Evolutionary conservation across 2,888 invertebrate genomes (phyloP).

Genomic region (Megalurothrips usitatus): DNA sequence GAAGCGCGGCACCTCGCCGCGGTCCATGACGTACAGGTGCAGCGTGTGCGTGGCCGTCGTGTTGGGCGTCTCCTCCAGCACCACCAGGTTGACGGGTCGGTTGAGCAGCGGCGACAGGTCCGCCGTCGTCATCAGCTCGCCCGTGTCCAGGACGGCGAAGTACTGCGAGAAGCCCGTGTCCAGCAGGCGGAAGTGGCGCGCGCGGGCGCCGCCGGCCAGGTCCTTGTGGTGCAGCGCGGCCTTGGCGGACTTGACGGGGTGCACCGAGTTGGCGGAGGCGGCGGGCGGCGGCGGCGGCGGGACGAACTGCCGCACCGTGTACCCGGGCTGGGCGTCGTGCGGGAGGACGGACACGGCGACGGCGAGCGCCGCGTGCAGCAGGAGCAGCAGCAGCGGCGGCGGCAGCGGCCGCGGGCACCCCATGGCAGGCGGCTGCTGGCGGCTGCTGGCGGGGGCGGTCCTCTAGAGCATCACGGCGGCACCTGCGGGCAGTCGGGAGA

Average conservation of each 20-base stretch:
- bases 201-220: neutral
- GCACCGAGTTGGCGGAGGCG: slow-evolving; percentile 51
- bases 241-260: slow-evolving; percentile 46
- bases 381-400: neutral
- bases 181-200: slow-evolving; percentile 56
- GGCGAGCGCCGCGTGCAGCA: neutral
- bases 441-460: neutral
- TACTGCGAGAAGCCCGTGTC: slow-evolving; percentile 78
- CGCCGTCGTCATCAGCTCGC: slow-evolving; percentile 85
- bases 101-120: slow-evolving; percentile 77
- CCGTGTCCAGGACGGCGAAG: slow-evolving; percentile 82
- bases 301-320: slow-evolving; percentile 73
- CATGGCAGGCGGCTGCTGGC: neutral
- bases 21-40: slow-evolving; percentile 76
- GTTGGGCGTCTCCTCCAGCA: slow-evolving; percentile 76
- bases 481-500: too few species aligned
- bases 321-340: slow-evolving; percentile 85
- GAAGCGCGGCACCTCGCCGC: slow-evolving; percentile 76
- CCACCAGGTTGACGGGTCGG: slow-evolving; percentile 72
- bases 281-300: slow-evolving; percentile 42
- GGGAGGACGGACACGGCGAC: slow-evolving; percentile 61
- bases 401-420: neutral
- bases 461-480: neutral
- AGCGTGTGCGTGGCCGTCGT: slow-evolving; percentile 74
- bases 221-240: neutral